These are phyloP conservation scores for Penaeus japonicus DNA, from an alignment of 1,140 invertebrate species.

Conservation along the genomic window DNA sequence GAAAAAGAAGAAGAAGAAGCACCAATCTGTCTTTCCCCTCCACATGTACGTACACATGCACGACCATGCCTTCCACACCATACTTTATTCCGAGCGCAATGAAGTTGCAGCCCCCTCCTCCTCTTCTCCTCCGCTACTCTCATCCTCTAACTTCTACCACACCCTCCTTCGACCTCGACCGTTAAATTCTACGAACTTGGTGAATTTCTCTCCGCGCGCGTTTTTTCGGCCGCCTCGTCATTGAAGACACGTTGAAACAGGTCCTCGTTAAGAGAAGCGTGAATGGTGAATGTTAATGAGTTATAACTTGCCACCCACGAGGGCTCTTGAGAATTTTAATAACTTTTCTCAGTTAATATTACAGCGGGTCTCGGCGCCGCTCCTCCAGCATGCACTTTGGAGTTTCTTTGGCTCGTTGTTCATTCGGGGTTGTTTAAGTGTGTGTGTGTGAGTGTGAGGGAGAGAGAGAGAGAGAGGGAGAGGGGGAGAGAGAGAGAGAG, in stretches of 20 bases:
- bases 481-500: not conserved
- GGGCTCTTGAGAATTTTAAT: slow-evolving; percentile 53
- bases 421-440: not conserved
- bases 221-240: not conserved
- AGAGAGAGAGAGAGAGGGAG: not conserved
- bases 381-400: not conserved
- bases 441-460: not conserved
- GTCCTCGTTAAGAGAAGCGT: slow-evolving; percentile 50
- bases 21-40: too few species aligned
- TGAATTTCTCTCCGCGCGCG: not conserved
- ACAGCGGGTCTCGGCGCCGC: not conserved
- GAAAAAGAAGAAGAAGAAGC: too few species aligned
- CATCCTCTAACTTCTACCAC: too few species aligned
- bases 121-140: not conserved
- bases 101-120: not conserved
- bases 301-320: slow-evolving; percentile 47
- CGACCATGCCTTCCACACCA: not conserved
- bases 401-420: not conserved
- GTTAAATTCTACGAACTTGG: not conserved
- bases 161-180: not conserved
- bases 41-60: not conserved
- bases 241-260: slow-evolving; percentile 47
- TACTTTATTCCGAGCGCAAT: not conserved
- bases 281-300: slow-evolving; percentile 53
- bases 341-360: slow-evolving; percentile 52